Conservation (phyloP, 2,113 vertebrate genomes). For the Paraplagusia blochii region DNA sequence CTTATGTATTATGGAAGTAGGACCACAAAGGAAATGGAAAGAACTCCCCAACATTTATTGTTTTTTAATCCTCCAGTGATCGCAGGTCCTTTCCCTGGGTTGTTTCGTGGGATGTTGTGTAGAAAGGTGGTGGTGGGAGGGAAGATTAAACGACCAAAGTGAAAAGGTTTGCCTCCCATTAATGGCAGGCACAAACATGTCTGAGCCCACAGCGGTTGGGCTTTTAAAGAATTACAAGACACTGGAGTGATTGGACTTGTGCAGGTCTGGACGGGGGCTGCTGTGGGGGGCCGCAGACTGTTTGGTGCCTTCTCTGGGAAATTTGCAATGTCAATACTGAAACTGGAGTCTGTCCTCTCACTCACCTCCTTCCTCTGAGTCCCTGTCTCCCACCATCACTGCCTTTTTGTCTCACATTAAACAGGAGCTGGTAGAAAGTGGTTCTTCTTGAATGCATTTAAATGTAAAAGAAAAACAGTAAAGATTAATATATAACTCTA, state of each 20-base stretch:
- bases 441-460: too few relatives aligned
- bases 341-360: constrained; percentile 54
- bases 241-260: constrained; percentile 77
- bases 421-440: too few relatives aligned
- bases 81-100: too few relatives aligned
- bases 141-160: too few relatives aligned
- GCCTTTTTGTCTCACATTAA: constrained; percentile 1
- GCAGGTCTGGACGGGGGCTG: constrained; percentile 64
- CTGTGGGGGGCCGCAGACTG: constrained; percentile 81
- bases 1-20: constrained; percentile 87
- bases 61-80: constrained; percentile 66
- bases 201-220: too few relatives aligned
- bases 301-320: constrained; percentile 79
- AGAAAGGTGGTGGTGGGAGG: too few relatives aligned
- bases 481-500: too few relatives aligned
- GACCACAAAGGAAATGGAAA: constrained; percentile 39
- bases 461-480: too few relatives aligned
- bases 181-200: too few relatives aligned
- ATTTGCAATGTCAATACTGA: constrained; percentile 73
- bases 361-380: neutral
- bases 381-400: neutral
- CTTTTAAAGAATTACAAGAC: constrained; percentile 69
- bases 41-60: constrained; percentile 34
- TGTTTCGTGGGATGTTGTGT: too few relatives aligned
- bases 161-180: too few relatives aligned